These are phyloP conservation scores for Portevinia maculata DNA, from an alignment of 2,888 invertebrate genomes.

Conservation along the genomic window DNA sequence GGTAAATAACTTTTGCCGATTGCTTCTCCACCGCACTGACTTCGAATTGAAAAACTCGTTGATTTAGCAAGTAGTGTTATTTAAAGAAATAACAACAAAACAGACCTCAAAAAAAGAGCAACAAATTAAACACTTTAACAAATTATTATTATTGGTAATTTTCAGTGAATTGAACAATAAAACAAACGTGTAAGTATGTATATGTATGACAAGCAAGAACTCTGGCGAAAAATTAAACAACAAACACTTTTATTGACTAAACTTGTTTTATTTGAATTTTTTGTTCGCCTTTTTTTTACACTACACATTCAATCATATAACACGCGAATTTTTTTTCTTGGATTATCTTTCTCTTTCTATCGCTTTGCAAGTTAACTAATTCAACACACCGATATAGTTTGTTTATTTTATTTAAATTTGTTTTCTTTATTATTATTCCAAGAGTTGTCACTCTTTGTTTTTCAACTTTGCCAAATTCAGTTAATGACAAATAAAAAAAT, in stretches of 20 bases:
- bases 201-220: slow-evolving; percentile 9
- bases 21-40: slow-evolving; percentile 17
- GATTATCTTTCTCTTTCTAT: slow-evolving; percentile 1
- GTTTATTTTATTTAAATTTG: slow-evolving; percentile 32
- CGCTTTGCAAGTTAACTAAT: slow-evolving; percentile 62
- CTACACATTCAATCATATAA: slow-evolving; percentile 51
- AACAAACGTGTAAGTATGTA: not conserved
- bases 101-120: slow-evolving; percentile 5
- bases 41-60: slow-evolving; percentile 5
- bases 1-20: slow-evolving; percentile 22
- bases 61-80: slow-evolving; percentile 31
- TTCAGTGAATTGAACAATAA: slow-evolving; percentile 44
- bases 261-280: slow-evolving; percentile 16
- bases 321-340: slow-evolving; percentile 27
- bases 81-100: slow-evolving; percentile 26
- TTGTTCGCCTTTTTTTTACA: slow-evolving; percentile 24
- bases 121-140: slow-evolving; percentile 59
- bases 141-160: slow-evolving; percentile 44
- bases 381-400: slow-evolving; percentile 29
- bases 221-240: slow-evolving; percentile 36
- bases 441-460: slow-evolving; percentile 5
- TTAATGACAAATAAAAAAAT: not conserved
- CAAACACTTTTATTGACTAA: slow-evolving; percentile 35
- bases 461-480: slow-evolving; percentile 17
- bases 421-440: slow-evolving; percentile 29